These are phyloP conservation scores for Gastrophryne carolinensis DNA, from an alignment of 2,797 vertebrate species.

Conservation along the genomic window DNA sequence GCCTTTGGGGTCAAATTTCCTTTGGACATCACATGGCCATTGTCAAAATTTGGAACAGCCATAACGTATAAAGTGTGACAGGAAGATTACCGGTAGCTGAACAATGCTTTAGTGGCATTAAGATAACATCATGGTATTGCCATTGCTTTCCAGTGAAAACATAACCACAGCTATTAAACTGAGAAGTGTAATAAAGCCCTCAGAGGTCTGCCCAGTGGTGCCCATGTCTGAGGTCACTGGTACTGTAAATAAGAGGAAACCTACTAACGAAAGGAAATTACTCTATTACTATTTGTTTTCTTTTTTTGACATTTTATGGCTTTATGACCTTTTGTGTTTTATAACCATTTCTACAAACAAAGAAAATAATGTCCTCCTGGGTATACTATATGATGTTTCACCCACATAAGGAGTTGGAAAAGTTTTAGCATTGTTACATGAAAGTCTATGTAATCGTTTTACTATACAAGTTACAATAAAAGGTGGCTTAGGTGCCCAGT, in stretches of 20 bases:
- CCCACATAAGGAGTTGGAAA: not conserved
- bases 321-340: constrained; percentile 24
- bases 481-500: not conserved
- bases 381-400: not conserved
- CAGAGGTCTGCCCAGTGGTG: not conserved
- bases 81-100: not conserved
- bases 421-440: constrained; percentile 2
- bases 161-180: not conserved
- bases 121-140: not conserved
- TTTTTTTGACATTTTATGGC: not conserved
- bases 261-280: constrained; percentile 24
- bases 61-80: not conserved
- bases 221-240: not conserved
- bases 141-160: not conserved
- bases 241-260: constrained; percentile 13
- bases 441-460: not conserved
- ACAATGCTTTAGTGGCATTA: not conserved
- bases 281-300: constrained; percentile 27
- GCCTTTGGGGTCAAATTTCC: no score
- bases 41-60: not conserved
- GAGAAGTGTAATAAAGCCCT: not conserved
- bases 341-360: not conserved
- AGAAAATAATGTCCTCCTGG: constrained; percentile 2
- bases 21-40: not conserved
- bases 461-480: not conserved